Evolutionary conservation across 2,888 invertebrate species (phyloP), one percentile per base, ranked within the genome.

Genomic region (Lithophane semibrunnea): DNA sequence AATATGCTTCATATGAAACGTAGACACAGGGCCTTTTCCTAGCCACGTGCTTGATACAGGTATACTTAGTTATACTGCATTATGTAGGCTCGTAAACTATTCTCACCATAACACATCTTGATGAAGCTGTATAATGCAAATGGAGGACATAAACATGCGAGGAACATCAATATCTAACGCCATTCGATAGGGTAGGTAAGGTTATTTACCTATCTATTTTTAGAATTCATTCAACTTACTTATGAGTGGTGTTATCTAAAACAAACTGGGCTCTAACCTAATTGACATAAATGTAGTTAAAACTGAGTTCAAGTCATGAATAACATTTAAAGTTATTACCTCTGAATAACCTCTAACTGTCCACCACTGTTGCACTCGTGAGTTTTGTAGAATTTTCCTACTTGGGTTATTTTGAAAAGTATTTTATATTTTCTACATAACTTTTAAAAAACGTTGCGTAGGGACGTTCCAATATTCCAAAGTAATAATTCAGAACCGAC

Each of bases 141-240:
- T 83, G 42, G 52, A 72, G 61, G 56, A 60, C 69, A 44, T 86
- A 77, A 65, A 74, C 84, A 79, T 54, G 63, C 73, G 24, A 73
- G 58, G 44, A 68, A 72, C 72, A 74, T 73, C 67, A 84, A 70
- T 77, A 77, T 72, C 86, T 61, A 82, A 74, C 67, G 61, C 71
- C 47, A 37, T 72, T 79, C 37, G 80, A 84, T 58, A 78, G 74
- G 69, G 52, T 85, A 67, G 68, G 64, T 80, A 74, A 85, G 79
- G 77, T 85, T 87, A 82, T 81, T 76, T 84, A 84, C 85, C 85
- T 72, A 86, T 84, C 87, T 84, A 84, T 87, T 87, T 87, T 84
- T 84, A 84, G 84, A 84, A 79, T 84, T 87, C 87, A 84, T 87
- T 84, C 84, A 84, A 84, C 87, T 86, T 77, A 70, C 82, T 67